These are phyloP conservation scores for Megastigmus dorsalis DNA, from an alignment of 2,888 invertebrate genomes.

Conservation along the genomic window DNA sequence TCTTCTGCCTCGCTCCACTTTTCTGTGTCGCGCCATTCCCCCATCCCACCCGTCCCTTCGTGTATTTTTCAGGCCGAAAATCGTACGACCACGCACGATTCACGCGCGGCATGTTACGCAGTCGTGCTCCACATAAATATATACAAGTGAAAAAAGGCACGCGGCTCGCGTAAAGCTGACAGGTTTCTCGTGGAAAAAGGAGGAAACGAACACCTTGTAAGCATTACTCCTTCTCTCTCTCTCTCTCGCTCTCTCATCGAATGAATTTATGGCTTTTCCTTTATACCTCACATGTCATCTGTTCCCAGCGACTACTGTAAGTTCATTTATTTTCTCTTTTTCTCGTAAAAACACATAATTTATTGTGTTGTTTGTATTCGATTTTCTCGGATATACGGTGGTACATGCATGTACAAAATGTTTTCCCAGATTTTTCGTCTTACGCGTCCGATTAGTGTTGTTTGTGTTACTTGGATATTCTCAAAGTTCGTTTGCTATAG, in stretches of 20 bases:
- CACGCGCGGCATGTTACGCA: neutral
- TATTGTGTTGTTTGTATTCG: slow-evolving; percentile 26
- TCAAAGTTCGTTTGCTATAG: neutral
- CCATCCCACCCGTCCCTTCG: no score
- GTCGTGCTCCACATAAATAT: neutral
- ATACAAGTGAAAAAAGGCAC: neutral
- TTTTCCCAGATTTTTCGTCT: neutral
- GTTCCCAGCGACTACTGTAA: neutral
- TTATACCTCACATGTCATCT: neutral
- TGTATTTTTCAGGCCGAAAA: no score
- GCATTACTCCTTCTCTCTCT: neutral
- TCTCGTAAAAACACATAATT: slow-evolving; percentile 4
- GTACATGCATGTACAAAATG: neutral
- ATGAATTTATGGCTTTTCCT: slow-evolving; percentile 25
- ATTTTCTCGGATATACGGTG: neutral
- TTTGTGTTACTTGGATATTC: neutral
- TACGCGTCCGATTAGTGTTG: no score
- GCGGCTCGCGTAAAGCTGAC: no score
- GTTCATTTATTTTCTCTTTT: no score
- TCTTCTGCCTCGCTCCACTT: no score
- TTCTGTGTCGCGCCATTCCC: no score
- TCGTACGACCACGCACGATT: no score
- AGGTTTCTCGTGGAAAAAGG: no score
- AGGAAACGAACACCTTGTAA: slow-evolving; percentile 3
- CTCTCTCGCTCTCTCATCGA: neutral